A percentile compares a stretch with the other conserved stretches of the same genome.
phyloP scores from a whole-genome alignment of 2,888 invertebrate species.

The Apodemia zela region DNA sequence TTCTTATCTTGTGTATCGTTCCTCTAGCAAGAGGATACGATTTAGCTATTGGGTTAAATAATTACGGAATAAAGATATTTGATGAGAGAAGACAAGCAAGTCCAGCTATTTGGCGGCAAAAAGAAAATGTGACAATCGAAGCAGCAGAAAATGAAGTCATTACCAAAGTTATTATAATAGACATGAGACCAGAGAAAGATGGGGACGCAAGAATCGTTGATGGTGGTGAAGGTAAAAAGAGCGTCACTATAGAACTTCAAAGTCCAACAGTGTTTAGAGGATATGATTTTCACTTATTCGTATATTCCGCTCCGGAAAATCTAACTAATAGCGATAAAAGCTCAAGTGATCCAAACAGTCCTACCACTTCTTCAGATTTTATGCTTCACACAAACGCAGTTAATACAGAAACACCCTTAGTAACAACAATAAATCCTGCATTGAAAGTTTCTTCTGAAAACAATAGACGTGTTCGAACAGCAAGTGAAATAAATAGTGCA shows the following conservation, averaged over 20 bases:
- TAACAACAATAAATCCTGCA: not conserved
- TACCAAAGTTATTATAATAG: constrained; percentile 50
- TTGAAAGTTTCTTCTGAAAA: not conserved
- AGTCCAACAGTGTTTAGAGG: constrained; percentile 65
- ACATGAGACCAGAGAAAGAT: constrained; percentile 58
- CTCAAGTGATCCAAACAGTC: not conserved
- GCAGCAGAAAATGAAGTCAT: constrained; percentile 52
- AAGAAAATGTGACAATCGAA: constrained; percentile 49
- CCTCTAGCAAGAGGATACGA: constrained; percentile 47
- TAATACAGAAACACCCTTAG: not conserved
- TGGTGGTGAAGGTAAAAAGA: constrained; percentile 59
- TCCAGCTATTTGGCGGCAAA: constrained; percentile 59
- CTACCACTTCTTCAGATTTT: not conserved
- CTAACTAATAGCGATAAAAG: constrained; percentile 9
- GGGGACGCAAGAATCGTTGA: constrained; percentile 57
- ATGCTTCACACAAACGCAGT: not conserved
- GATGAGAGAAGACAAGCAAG: constrained; percentile 54
- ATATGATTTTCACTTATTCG: constrained; percentile 56
- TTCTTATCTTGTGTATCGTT: constrained; percentile 41
- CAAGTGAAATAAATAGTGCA: not conserved
- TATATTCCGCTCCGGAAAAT: constrained; percentile 41
- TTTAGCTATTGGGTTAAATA: constrained; percentile 43
- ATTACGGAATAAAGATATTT: constrained; percentile 49
- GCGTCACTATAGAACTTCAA: constrained; percentile 60
- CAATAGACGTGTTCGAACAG: constrained; percentile 1